Base-by-base conservation (phyloP, 2,797 vertebrate genomes). In the Sebastes oblongus region DNA sequence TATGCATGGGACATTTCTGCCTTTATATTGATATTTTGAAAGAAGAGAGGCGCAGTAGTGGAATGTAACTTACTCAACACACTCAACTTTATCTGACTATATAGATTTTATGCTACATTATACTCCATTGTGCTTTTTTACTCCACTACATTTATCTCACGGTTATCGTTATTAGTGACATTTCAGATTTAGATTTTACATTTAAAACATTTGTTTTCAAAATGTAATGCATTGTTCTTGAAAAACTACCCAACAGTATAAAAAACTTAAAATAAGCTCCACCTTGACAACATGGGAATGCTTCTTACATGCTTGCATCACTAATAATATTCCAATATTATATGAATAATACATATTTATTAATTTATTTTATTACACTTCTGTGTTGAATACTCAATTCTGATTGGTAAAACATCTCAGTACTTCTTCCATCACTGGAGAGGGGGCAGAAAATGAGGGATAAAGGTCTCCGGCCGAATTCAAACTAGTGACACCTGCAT, bases 291-390 rank as follows among this genome's bases (percentile, higher is more conserved):
- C 25, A 39, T 16, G 13, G 39, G 39, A 42, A 42, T 0, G 39
- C 39, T 42, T 42, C 39, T 14, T 42, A 42, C 5, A 42, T 14
- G 39, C 5, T 42, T 42, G 39, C 39, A 42, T 42, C 39, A 42
- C 13, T 42, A 42, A 42, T 42, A 42, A 42, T 6, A 16, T 42
- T 42, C 39, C 13, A 42, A 42, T 42, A 42, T 14, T 42, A 42
- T 42, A 42, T 42, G 39, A 42, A 22, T 6, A 22, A 55, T 55
- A 24, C 11, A 50, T 50, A 18, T 50, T 50, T 50, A 50, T 20
- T 50, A 0, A 20, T 50, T 18, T 20, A 50, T 50, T 18, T 0
- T 42, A 0, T 50, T 50, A 50, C 16, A 18, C 10, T 1, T 1
- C 36, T 39, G 12, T 39, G 36, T 39, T 39, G 36, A 39, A 14